Evolutionary conservation across 2,797 vertebrate species (phyloP).

Genomic region (Myotis vivesi): DNA sequence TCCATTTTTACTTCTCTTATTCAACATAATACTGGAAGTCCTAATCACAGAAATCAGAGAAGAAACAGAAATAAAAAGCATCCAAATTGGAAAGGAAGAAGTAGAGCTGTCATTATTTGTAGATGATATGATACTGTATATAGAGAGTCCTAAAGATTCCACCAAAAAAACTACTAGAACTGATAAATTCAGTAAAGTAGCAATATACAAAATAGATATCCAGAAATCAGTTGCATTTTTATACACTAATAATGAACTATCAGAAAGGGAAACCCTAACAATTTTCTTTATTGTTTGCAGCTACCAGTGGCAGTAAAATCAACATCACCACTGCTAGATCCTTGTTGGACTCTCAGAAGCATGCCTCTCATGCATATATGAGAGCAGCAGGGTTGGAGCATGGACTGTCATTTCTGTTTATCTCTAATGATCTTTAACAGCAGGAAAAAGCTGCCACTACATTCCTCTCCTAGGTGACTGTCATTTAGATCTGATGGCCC

Average conservation of each 20-base stretch:
- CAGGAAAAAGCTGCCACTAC: not conserved
- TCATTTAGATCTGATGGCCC: not conserved
- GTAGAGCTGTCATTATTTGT: not conserved
- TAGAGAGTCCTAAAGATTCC: not conserved
- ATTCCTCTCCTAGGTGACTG: not conserved
- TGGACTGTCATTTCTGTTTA: not conserved
- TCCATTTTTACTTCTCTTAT: not conserved
- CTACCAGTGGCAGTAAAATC: not conserved
- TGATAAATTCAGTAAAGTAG: not conserved
- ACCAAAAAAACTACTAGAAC: not conserved
- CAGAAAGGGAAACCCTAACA: not conserved
- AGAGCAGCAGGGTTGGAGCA: not conserved
- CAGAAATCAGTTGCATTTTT: not conserved
- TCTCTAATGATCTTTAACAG: not conserved
- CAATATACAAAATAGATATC: not conserved
- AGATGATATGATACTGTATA: not conserved
- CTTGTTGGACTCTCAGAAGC: not conserved
- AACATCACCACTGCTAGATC: not conserved
- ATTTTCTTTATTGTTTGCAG: not conserved
- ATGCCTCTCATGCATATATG: not conserved
- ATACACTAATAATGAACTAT: not conserved
- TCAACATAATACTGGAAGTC: not conserved
- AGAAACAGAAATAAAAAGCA: not conserved
- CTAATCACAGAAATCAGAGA: not conserved
- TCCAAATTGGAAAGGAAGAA: not conserved